These are phyloP conservation scores for Macropodus opercularis DNA, from an alignment of 2,797 vertebrate genomes.

Conservation along the genomic window DNA sequence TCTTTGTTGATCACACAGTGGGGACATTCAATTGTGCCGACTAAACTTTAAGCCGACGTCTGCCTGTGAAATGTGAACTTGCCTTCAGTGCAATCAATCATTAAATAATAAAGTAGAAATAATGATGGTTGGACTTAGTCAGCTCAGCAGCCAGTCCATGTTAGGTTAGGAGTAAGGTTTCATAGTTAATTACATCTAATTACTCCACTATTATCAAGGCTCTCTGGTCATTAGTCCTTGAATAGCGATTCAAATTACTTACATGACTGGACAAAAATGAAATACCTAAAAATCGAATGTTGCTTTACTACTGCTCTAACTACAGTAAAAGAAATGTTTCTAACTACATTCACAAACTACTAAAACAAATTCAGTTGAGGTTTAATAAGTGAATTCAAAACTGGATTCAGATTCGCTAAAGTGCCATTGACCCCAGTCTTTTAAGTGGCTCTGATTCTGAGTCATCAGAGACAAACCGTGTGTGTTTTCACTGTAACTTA, in stretches of 20 bases:
- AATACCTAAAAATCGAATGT: not conserved
- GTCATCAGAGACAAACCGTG: slow-evolving; percentile 38
- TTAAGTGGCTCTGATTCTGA: not conserved
- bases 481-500: slow-evolving; percentile 70
- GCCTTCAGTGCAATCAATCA: too few relatives aligned
- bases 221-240: not conserved
- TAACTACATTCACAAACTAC: not conserved
- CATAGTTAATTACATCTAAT: not conserved
- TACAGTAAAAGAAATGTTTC: not conserved
- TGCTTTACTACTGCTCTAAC: not conserved
- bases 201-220: not conserved
- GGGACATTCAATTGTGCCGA: too few relatives aligned
- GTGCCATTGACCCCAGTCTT: not conserved
- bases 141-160: too few relatives aligned
- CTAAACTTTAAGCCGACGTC: too few relatives aligned
- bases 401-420: not conserved
- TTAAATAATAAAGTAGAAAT: too few relatives aligned
- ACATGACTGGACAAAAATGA: not conserved
- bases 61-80: too few relatives aligned
- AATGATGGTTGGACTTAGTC: too few relatives aligned
- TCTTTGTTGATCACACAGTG: too few relatives aligned
- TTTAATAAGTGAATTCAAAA: not conserved
- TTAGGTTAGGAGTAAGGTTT: too few relatives aligned
- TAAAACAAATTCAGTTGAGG: not conserved
- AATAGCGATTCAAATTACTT: not conserved